Conservation (phyloP, 1,140 invertebrate species). For the Mercenaria mercenaria region DNA sequence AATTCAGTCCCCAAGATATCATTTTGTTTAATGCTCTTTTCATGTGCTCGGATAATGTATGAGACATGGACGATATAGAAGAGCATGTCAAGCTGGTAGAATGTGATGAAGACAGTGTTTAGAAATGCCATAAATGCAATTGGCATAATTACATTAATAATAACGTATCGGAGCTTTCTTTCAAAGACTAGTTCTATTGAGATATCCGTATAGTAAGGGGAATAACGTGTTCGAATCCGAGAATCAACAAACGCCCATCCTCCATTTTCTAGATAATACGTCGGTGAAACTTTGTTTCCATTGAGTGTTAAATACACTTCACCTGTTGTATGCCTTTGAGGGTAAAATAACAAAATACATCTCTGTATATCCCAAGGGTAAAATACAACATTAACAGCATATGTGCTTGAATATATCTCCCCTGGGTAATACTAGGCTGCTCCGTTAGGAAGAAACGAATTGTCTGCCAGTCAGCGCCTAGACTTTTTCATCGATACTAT, state of each 20-base stretch:
- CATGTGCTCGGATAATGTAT: no score
- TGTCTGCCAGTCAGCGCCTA: neutral
- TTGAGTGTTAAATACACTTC: neutral
- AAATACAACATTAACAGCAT: neutral
- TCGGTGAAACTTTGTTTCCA: neutral
- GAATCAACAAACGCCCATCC: constrained; percentile 10
- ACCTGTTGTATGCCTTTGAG: neutral
- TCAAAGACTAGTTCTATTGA: constrained; percentile 8
- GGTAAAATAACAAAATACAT: neutral
- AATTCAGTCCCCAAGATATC: no score
- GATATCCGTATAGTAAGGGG: neutral
- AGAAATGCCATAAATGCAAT: constrained; percentile 62
- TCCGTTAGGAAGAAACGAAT: neutral
- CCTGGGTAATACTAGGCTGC: neutral
- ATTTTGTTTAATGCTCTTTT: no score
- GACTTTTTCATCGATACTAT: no score
- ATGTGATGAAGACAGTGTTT: no score
- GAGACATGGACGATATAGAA: no score
- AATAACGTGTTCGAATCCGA: neutral
- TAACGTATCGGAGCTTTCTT: constrained; percentile 26
- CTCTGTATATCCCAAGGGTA: constrained; percentile 40
- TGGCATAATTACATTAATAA: constrained; percentile 61
- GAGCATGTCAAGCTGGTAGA: no score
- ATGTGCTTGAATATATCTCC: neutral
- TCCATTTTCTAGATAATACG: neutral